Conservation (phyloP, 2,797 vertebrate species). For the Acrocephalus scirpaceus region DNA sequence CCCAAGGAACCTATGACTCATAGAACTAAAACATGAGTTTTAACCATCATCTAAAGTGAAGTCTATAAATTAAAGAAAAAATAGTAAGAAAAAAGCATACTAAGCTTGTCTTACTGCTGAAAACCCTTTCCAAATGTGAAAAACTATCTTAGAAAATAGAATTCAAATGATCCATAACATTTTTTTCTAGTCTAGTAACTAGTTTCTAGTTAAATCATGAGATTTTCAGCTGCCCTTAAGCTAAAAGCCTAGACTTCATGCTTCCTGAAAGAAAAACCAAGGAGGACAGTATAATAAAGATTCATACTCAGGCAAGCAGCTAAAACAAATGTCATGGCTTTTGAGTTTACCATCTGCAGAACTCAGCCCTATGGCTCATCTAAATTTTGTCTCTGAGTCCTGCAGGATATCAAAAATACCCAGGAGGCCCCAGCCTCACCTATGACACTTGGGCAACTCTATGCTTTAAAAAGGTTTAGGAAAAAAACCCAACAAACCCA, state of each 20-base stretch:
- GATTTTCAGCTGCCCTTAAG: neutral
- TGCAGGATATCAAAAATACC: neutral
- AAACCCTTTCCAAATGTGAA: neutral
- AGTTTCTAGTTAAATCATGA: neutral
- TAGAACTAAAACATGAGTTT: conserved; percentile 12
- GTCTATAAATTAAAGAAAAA: neutral
- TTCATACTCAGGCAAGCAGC: neutral
- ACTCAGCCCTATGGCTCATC: neutral
- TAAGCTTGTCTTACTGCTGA: neutral
- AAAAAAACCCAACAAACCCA: neutral
- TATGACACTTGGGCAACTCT: neutral
- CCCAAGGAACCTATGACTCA: neutral
- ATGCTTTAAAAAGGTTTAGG: neutral
- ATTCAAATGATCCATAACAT: neutral
- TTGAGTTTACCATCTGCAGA: neutral
- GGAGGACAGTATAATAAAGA: neutral
- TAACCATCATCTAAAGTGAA: conserved; percentile 26
- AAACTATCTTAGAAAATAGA: neutral
- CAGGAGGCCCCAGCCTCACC: neutral
- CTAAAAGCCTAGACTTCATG: neutral
- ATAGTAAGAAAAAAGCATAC: neutral
- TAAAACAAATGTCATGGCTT: neutral
- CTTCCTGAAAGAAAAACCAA: neutral
- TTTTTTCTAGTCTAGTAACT: neutral
- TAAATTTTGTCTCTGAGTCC: neutral